Evolutionary conservation across 2,113 vertebrate species (phyloP), one percentile per base, ranked within the genome.

Genomic region (Vimba vimba): DNA sequence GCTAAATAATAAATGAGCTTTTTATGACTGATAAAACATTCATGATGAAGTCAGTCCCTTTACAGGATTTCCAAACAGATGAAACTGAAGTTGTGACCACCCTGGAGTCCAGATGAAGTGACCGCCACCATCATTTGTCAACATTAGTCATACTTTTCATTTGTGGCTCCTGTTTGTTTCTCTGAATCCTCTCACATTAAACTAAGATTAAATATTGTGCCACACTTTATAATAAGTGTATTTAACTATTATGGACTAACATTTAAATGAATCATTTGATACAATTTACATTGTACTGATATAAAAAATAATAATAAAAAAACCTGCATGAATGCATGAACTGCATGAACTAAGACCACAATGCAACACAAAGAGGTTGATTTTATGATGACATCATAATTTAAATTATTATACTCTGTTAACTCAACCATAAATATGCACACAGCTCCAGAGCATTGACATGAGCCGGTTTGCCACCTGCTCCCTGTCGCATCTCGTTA

Each of bases 401-500:
- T 78, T 25, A 79, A 30, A 21, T 4, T 1, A 82, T 69, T 33
- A 12, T 30, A 30, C 10, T 69, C 17, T 17, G 39, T 60, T 66
- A 64, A 45, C 79, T 81, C 39, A 47, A 81, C 15, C 39, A 27
- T 62, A 81, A 50, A 47, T 21, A 27, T 27, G 15, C 4, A 4
- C 43, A 17, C 17, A 55, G 75, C 50, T 62, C 19, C 47, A 45
- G 13, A 19, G 30, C 23, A 45, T 30, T 27, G 60, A 57, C 71
- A 82, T 76, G 55, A 86, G 69, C 17, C 39, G 5, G 4, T 78
- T 64, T 74, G 85, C 75, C 87, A 90, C 85, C 88, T 88, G 84
- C 86, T 87, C 57, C 71, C 62, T 83, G 85, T 92, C 90, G 82
- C 87, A 77, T 84, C 86, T 59, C 52, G 87, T 93, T 52, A 91